phyloP scores from a whole-genome alignment of 1,140 invertebrate genomes.

The Cotesia vestalis region DNA sequence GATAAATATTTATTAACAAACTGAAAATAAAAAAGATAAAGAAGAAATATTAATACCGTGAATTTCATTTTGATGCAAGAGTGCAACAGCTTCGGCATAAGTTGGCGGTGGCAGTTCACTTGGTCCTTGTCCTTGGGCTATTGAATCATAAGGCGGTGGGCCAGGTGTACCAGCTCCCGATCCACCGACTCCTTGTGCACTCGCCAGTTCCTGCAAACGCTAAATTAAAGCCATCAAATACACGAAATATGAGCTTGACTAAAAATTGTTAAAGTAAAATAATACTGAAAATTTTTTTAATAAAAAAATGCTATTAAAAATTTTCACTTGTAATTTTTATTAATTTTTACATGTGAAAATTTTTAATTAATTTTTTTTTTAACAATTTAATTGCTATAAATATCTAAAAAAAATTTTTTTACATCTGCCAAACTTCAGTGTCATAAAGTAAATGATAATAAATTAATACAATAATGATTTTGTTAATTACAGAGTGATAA shows the following conservation, averaged over 20 bases:
- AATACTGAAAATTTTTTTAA: no score
- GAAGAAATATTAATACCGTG: slow-evolving; percentile 40
- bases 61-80: slow-evolving; percentile 48
- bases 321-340: no score
- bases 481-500: slow-evolving; percentile 17
- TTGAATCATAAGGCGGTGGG: slow-evolving; percentile 53
- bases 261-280: not conserved
- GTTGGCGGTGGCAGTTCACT: slow-evolving; percentile 53
- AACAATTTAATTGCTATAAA: no score
- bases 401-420: not conserved
- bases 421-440: not conserved
- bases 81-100: slow-evolving; percentile 53
- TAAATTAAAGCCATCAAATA: slow-evolving; percentile 34
- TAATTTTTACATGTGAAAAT: no score
- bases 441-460: no score
- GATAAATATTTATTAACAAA: not conserved
- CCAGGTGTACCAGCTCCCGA: slow-evolving; percentile 45
- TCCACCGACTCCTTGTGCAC: slow-evolving; percentile 46
- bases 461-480: not conserved
- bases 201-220: slow-evolving; percentile 52
- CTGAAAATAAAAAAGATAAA: not conserved
- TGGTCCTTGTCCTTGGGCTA: slow-evolving; percentile 48
- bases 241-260: not conserved
- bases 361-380: no score
- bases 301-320: no score